These are phyloP conservation scores for Stigmatopora argus DNA, from an alignment of 2,113 vertebrate genomes.

Conservation along the genomic window DNA sequence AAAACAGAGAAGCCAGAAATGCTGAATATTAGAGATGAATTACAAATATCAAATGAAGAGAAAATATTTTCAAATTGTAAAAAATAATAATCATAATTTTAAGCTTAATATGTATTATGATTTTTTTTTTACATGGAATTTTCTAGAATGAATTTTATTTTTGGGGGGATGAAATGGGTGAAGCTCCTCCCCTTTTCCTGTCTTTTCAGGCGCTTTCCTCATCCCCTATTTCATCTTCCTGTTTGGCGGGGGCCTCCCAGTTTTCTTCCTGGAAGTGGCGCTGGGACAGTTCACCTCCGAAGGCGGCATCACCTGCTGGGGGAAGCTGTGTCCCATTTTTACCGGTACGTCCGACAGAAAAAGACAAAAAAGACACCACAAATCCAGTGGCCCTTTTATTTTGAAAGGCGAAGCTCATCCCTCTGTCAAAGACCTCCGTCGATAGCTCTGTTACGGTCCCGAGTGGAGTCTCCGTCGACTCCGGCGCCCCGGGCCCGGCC, in stretches of 20 bases:
- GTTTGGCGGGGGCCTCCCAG: constrained; percentile 94
- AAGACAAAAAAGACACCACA: no score
- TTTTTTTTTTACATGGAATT: no score
- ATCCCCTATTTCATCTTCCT: constrained; percentile 99
- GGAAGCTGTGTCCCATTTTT: constrained; percentile 96
- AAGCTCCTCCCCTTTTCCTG: not conserved
- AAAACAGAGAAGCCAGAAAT: no score
- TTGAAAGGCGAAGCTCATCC: not conserved
- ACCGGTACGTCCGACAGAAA: constrained; percentile 76
- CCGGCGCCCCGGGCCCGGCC: no score
- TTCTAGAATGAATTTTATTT: no score
- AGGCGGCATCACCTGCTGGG: constrained; percentile 99
- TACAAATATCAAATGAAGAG: no score
- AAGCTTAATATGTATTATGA: no score
- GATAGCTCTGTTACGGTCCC: not conserved
- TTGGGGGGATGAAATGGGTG: not conserved
- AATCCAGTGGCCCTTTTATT: no score
- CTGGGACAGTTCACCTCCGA: constrained; percentile 97
- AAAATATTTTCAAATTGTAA: no score
- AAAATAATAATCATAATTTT: no score
- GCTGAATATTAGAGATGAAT: no score
- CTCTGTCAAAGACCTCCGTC: not conserved
- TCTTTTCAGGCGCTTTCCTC: constrained; percentile 89
- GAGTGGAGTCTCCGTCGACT: not conserved
- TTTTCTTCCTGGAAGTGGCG: constrained; percentile 97